Evolutionary conservation across 2,888 invertebrate species (phyloP), one percentile per base, ranked within the genome.

Genomic region (Arrhopalites spinosus): DNA sequence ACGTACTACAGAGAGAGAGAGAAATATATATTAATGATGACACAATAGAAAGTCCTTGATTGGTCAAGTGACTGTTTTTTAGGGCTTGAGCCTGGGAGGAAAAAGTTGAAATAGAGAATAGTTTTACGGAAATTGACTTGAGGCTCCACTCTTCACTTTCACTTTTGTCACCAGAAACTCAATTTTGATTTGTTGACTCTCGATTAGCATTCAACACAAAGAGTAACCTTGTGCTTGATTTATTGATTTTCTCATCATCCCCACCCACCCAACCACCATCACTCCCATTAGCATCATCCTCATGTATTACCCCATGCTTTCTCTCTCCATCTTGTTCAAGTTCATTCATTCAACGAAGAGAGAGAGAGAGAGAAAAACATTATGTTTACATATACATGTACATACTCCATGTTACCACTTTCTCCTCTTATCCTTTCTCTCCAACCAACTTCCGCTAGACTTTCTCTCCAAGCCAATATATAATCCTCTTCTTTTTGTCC

Each of bases 341-440:
- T 70, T 73, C 64, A 64, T 73, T 47, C 27, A 73, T 59, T 73
- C 29, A n/a, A 23, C n/a, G n/a, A n/a, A n/a, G n/a, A n/a, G n/a
- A n/a, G n/a, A n/a, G n/a, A n/a, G n/a, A n/a, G n/a, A n/a, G n/a
- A n/a, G n/a, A n/a, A n/a, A n/a, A n/a, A n/a, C n/a, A n/a, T n/a
- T n/a, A n/a, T n/a, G n/a, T n/a, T n/a, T n/a, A n/a, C n/a, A n/a
- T n/a, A n/a, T n/a, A n/a, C n/a, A n/a, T n/a, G n/a, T n/a, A n/a
- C n/a, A n/a, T n/a, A n/a, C n/a, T n/a, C n/a, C n/a, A n/a, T n/a
- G n/a, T n/a, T n/a, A n/a, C n/a, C n/a, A n/a, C n/a, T n/a, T n/a
- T n/a, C n/a, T n/a, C n/a, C n/a, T n/a, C n/a, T n/a, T n/a, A n/a
- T n/a, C n/a, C n/a, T n/a, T 15, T 15, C n/a, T 50, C 15, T 50